phyloP scores from a whole-genome alignment of 2,888 invertebrate species.

The Amphipyra tragopoginis region DNA sequence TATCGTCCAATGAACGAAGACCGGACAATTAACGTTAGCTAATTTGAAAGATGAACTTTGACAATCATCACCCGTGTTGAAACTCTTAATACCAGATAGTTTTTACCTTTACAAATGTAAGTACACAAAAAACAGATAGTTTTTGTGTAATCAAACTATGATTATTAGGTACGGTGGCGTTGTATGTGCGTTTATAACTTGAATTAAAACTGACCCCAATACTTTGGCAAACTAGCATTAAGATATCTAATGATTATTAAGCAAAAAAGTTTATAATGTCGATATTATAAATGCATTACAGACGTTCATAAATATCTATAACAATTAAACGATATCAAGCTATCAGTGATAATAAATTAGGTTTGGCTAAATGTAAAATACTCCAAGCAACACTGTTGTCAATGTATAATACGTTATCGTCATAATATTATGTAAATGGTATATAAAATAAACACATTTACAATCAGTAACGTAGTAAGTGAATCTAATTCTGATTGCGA shows the following conservation, averaged over 20 bases:
- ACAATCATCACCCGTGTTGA: too few relatives aligned
- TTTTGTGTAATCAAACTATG: neutral
- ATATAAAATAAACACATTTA: constrained; percentile 3
- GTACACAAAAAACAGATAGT: neutral
- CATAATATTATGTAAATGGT: constrained; percentile 47
- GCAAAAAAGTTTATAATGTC: neutral
- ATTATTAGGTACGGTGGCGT: neutral
- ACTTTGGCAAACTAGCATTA: neutral
- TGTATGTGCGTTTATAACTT: neutral
- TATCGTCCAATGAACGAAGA: neutral
- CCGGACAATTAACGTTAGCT: neutral
- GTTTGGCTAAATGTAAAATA: constrained; percentile 22
- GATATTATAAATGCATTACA: constrained; percentile 9
- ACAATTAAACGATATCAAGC: constrained; percentile 33
- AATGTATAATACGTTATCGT: constrained; percentile 24
- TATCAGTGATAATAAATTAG: constrained; percentile 40
- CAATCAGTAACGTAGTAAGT: constrained; percentile 5
- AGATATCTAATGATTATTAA: neutral
- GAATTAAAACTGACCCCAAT: constrained; percentile 1
- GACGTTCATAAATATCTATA: constrained; percentile 9
- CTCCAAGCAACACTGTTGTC: constrained; percentile 5
- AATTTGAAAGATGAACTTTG: too few relatives aligned
- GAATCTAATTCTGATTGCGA: neutral
- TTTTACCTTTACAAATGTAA: constrained; percentile 1
- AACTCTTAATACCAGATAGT: too few relatives aligned